Conservation (phyloP, 2,888 invertebrate genomes). For the Drosophila neotestacea region DNA sequence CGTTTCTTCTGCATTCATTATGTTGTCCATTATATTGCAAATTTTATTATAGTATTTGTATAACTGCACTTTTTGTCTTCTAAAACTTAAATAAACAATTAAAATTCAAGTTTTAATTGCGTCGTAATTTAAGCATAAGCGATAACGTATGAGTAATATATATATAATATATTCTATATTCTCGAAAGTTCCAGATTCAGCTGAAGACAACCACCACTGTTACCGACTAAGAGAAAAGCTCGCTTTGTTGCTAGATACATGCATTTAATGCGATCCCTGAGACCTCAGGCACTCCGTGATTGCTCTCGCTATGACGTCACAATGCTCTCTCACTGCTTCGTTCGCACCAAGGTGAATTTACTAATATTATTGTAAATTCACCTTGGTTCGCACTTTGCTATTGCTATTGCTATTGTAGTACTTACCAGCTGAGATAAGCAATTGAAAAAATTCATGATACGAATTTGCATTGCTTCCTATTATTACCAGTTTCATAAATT, state of each 20-base stretch:
- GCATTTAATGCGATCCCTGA: no score
- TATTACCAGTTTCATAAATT: conserved; percentile 87
- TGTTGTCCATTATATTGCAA: conserved; percentile 51
- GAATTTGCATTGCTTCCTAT: conserved; percentile 89
- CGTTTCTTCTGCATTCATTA: conserved; percentile 82
- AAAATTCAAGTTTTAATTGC: not conserved
- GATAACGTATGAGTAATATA: no score
- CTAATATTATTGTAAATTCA: no score
- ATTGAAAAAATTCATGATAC: conserved; percentile 90
- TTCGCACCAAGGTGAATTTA: no score
- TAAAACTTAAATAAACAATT: no score
- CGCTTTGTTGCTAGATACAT: no score
- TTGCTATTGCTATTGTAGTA: no score
- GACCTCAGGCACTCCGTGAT: no score
- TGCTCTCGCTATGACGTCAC: no score
- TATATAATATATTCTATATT: not conserved
- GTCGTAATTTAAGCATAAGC: not conserved
- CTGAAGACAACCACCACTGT: not conserved
- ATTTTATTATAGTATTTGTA: conserved; percentile 58
- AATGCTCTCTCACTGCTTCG: no score
- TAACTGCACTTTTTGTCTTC: conserved; percentile 43
- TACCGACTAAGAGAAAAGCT: not conserved
- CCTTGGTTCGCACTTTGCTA: no score
- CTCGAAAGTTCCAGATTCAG: not conserved
- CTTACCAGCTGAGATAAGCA: conserved; percentile 92